Base-by-base conservation (phyloP, 2,888 invertebrate genomes). In the Platycnemis pennipes region DNA sequence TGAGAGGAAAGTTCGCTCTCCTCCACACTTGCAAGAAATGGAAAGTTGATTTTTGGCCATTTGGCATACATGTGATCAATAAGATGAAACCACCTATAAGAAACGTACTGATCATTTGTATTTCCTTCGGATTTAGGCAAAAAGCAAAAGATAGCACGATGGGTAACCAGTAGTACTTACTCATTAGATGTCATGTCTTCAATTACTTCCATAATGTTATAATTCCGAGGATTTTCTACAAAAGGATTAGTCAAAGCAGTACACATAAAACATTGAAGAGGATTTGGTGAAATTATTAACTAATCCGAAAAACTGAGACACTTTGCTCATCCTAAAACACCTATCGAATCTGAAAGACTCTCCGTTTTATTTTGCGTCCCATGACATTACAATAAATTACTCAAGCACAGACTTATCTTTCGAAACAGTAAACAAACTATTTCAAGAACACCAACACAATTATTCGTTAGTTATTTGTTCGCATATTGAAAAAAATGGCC, bases 21-120 rank as follows among this genome's bases (percentile, higher is more conserved):
- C 2, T 91, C 63, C 44, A 91, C 63, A 45, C 44, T 91, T 2
- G 91, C 4, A 45, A 91, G 42, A 45, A 63, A 91, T 63, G 91
- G 91, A n/a, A 91, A 44, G 49, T 91, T 91, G 56, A 91, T 44
- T 63, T 91, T 91, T 2, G 91, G 91, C 91, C 91, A 91, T 91
- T 91, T 91, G 13, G 91, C 91, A 91, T 91, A 91, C 91, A 91
- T 91, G n/a, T 91, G 91, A 49, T 91, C 91, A 44, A 91, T 91
- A n/a, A 91, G 91, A 91, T 91, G 91, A 91, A 91, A 91, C 91
- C 91, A 91, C 63, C 91, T 91, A 63, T 26, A 44, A 45, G n/a
- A 13, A 69, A 91, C 19, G 69, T 42, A 3, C 31, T 16, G 31
- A 37, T 37, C 77, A 37, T 16, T 7, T 16, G 37, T 37, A 1